phyloP scores from a whole-genome alignment of 2,797 vertebrate genomes.

The Halcyon chelicuti region DNA sequence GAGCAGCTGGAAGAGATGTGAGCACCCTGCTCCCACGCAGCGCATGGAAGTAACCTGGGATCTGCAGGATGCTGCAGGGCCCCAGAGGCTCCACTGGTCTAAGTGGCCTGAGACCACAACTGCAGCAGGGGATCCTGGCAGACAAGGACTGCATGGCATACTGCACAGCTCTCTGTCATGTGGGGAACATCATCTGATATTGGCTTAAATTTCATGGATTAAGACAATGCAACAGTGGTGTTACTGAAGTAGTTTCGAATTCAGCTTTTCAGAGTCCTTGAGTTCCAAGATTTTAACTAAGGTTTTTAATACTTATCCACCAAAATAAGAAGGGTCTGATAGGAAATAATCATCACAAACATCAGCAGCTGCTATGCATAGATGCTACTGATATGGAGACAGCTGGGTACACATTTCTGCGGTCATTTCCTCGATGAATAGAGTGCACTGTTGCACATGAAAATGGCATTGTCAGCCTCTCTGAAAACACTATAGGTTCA shows the following conservation, averaged over 20 bases:
- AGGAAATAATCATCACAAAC: conserved; percentile 32
- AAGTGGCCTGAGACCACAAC: neutral
- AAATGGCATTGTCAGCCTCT: conserved; percentile 62
- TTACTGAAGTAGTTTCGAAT: neutral
- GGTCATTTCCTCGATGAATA: conserved; percentile 61
- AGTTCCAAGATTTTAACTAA: neutral
- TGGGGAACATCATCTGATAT: neutral
- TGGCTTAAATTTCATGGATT: neutral
- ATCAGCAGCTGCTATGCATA: conserved; percentile 56
- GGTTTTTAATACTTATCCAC: neutral
- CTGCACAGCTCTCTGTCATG: accelerated
- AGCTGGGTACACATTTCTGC: conserved; percentile 66
- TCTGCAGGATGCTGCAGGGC: neutral
- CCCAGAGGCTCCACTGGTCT: neutral
- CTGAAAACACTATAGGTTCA: conserved; percentile 1
- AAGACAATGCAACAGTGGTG: neutral
- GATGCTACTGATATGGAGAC: conserved; percentile 60
- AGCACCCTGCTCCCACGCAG: neutral
- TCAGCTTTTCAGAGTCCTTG: neutral
- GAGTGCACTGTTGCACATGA: conserved; percentile 63
- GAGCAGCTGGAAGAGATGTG: neutral
- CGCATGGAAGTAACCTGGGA: accelerated
- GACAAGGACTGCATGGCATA: neutral
- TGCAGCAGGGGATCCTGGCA: neutral
- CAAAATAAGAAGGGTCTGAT: neutral